Percentiles rank a stretch among this genome's conserved stretches.
phyloP scores from a whole-genome alignment of 2,888 invertebrate species.

The Tenthredo livida region DNA sequence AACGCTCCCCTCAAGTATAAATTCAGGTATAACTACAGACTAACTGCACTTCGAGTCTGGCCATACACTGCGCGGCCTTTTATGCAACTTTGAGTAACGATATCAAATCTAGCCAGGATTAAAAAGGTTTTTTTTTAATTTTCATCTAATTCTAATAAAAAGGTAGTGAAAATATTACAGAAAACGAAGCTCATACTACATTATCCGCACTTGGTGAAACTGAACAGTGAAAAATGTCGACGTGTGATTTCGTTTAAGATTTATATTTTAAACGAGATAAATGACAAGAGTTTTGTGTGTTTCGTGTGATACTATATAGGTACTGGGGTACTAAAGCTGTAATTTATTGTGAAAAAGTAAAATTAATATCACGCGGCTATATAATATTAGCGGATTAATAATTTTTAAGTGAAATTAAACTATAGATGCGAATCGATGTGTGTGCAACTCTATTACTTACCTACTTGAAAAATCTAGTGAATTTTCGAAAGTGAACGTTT shows the following conservation, averaged over 20 bases:
- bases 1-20: conserved; percentile 38
- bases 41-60: conserved; percentile 43
- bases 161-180: not conserved
- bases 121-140: too few species aligned
- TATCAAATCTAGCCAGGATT: not conserved
- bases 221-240: not conserved
- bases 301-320: conserved; percentile 15
- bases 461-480: not conserved
- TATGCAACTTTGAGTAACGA: not conserved
- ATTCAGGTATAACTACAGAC: conserved; percentile 41
- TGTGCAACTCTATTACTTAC: not conserved
- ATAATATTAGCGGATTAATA: not conserved
- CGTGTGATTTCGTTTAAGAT: not conserved
- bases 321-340: too few species aligned
- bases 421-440: not conserved
- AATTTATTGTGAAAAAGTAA: too few species aligned
- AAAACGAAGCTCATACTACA: not conserved
- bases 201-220: not conserved
- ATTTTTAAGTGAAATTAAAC: not conserved
- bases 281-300: not conserved
- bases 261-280: not conserved
- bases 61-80: not conserved
- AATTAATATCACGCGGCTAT: not conserved
- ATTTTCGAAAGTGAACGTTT: not conserved
- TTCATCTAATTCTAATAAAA: not conserved